Evolutionary conservation across 2,888 invertebrate species (phyloP), one percentile per base, ranked within the genome.

Genomic region (Mamestra brassicae): DNA sequence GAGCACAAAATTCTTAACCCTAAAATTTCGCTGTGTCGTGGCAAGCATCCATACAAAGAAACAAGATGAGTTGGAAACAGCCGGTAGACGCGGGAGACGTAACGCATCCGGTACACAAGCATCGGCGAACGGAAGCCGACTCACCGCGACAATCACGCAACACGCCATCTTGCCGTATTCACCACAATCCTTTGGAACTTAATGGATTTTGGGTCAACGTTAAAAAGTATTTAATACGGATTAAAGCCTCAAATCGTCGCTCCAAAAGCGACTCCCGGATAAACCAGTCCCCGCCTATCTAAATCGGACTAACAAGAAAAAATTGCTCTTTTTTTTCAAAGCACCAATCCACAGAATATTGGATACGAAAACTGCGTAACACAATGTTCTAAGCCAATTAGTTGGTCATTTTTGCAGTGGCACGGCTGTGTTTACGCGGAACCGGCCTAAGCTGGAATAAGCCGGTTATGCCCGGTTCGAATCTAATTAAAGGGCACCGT

Each of bases 361-460:
- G 93, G 93, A 93, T 95, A 95, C 94, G 92, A 93, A 93, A 88
- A 94, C 93, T 93, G 93, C 92, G 94, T 93, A 93, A 92, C 93
- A 92, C 92, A 93, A 92, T 93, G 93, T 94, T 93, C 94, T 96
- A 95, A 96, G 96, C 96, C 96, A 96, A 95, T 96, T 96, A 96
- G 95, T 92, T 94, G 94, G 93, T 94, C 94, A 95, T 95, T 95
- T 96, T 96, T 96, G 93, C 95, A 94, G 92, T 91, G 89, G 92
- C 94, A 92, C 92, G 94, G 91, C 89, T 89, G 90, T 91, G 90
- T 93, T 92, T 92, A 91, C 92, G 90, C 90, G 90, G 74, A 90
- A 92, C 90, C 87, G 90, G 93, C 92, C 93, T 95, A 94, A 96
- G 95, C 96, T 92, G 94, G 93, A 92, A 91, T 96, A 96, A 96